Conservation (phyloP, 2,888 invertebrate species). For the Cyclophora albipunctata region DNA sequence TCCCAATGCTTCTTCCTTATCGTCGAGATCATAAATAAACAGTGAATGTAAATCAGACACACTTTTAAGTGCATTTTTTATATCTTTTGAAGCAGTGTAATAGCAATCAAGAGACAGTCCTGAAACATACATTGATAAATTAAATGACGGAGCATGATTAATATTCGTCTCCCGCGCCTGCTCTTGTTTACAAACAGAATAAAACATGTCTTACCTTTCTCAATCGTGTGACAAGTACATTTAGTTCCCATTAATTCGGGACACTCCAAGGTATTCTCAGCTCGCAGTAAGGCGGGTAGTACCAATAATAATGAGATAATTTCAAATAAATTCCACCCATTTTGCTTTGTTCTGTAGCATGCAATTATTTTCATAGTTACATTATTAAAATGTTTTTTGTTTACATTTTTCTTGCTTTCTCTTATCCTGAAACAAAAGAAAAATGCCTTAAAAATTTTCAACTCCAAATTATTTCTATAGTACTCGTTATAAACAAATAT, state of each 20-base stretch:
- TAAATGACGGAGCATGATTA: conserved; percentile 1
- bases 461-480: too few species aligned
- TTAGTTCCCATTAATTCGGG: conserved; percentile 83
- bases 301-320: conserved; percentile 62
- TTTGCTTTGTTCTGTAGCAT: conserved; percentile 50
- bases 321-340: conserved; percentile 55
- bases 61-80: conserved; percentile 83
- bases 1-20: conserved; percentile 84
- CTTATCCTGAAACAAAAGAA: conserved; percentile 47
- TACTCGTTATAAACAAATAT: too few species aligned
- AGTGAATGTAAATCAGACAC: conserved; percentile 85
- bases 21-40: conserved; percentile 90
- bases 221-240: conserved; percentile 93
- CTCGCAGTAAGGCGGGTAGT: conserved; percentile 62
- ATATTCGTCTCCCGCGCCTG: conserved; percentile 1
- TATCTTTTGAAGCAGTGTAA: conserved; percentile 82
- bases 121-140: conserved; percentile 45
- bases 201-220: conserved; percentile 79
- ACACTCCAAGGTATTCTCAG: conserved; percentile 76
- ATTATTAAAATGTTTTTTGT: conserved; percentile 48
- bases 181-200: not conserved
- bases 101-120: conserved; percentile 91
- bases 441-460: not conserved
- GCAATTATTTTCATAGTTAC: conserved; percentile 69
- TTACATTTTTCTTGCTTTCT: conserved; percentile 42